Evolutionary conservation across 2,797 vertebrate genomes (phyloP).

Genomic region (Gallinago stenura): DNA sequence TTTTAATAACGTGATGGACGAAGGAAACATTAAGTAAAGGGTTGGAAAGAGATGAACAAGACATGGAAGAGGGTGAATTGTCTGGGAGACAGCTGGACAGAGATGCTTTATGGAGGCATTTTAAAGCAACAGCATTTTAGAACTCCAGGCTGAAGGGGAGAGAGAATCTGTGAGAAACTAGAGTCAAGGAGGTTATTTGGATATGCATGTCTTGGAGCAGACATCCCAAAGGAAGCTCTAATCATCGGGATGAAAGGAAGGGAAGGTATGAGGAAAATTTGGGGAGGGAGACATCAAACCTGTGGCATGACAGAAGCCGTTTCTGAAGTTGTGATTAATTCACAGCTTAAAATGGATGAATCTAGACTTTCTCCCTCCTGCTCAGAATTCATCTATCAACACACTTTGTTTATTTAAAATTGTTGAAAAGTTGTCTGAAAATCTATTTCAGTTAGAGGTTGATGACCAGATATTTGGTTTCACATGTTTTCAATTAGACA

Average conservation of each 20-base stretch:
- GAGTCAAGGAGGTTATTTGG: neutral
- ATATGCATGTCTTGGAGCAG: conserved; percentile 31
- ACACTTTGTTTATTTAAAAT: conserved; percentile 8
- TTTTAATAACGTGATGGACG: neutral
- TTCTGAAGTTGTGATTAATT: conserved; percentile 51
- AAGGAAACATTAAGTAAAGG: neutral
- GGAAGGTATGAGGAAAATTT: conserved; percentile 23
- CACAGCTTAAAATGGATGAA: neutral
- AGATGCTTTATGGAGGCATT: neutral
- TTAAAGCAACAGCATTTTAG: neutral
- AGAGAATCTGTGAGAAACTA: neutral
- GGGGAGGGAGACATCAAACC: conserved; percentile 21
- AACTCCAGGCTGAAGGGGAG: neutral
- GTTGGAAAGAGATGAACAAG: neutral
- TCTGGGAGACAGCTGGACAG: neutral
- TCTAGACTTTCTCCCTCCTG: neutral
- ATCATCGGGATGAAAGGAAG: conserved; percentile 29
- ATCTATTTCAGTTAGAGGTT: neutral
- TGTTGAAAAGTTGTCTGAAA: neutral
- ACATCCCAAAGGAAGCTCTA: conserved; percentile 19
- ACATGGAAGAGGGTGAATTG: neutral
- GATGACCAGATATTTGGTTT: neutral
- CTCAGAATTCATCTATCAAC: neutral
- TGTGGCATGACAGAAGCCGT: neutral
- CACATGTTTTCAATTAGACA: neutral